A percentile compares a stretch with the other conserved stretches of the same genome.
Conservation (phyloP, 2,888 invertebrate genomes). For the Rutpela maculata region DNA sequence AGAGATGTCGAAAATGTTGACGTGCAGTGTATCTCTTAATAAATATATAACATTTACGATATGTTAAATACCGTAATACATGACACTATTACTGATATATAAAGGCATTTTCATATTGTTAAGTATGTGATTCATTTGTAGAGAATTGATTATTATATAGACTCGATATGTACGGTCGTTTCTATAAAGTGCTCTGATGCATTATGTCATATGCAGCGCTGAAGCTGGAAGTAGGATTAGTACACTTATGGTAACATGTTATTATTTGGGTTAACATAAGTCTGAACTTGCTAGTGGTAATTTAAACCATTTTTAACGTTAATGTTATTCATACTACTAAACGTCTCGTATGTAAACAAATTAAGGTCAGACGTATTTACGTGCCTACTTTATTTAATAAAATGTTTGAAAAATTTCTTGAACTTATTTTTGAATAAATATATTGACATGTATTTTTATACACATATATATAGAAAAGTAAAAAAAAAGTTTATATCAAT, state of each 20-base stretch:
- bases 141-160: conserved; percentile 15
- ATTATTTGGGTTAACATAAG: conserved; percentile 63
- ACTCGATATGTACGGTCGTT: conserved; percentile 11
- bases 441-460: too few species aligned
- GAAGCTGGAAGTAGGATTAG: conserved; percentile 59
- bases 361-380: conserved; percentile 13
- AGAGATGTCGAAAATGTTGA: not conserved
- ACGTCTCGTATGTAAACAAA: conserved; percentile 22
- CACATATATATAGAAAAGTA: not conserved
- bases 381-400: not conserved
- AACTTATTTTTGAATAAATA: conserved; percentile 20
- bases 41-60: not conserved
- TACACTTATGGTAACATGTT: conserved; percentile 62
- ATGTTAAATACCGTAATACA: conserved; percentile 1
- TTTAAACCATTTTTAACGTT: conserved; percentile 48
- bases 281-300: conserved; percentile 58
- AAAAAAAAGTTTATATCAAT: too few species aligned
- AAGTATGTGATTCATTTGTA: conserved; percentile 21
- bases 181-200: conserved; percentile 34
- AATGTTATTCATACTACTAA: conserved; percentile 46
- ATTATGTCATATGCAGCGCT: conserved; percentile 56
- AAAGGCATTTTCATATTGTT: conserved; percentile 26
- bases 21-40: not conserved
- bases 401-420: not conserved
- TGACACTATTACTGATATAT: conserved; percentile 13